A percentile compares a stretch with the other conserved stretches of the same genome.
phyloP scores from a whole-genome alignment of 2,888 invertebrate species.

The Galerucella calmariensis region DNA sequence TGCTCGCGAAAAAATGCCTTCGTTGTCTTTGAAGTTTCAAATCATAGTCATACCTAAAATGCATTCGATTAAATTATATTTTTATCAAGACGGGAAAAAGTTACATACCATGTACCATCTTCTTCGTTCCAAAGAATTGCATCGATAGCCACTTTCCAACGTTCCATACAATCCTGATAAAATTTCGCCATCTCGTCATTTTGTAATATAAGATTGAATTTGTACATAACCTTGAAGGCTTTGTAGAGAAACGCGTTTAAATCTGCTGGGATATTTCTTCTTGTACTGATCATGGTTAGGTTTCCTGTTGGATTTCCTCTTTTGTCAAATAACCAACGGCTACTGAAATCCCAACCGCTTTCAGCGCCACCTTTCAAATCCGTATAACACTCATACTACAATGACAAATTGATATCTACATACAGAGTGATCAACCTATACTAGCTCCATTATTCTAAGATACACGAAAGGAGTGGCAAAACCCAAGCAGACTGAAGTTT shows the following conservation, averaged over 20 bases:
- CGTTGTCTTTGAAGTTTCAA: conserved; percentile 68
- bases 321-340: conserved; percentile 78
- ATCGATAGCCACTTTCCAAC: conserved; percentile 73
- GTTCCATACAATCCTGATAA: conserved; percentile 63
- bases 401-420: background rate
- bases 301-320: conserved; percentile 63
- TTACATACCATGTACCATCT: conserved; percentile 77
- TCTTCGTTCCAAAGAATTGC: conserved; percentile 81
- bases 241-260: conserved; percentile 81
- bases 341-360: conserved; percentile 90
- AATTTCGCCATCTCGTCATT: conserved; percentile 66
- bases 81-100: background rate
- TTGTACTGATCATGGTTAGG: conserved; percentile 74
- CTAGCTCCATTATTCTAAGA: no score
- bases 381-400: conserved; percentile 68
- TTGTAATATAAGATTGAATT: conserved; percentile 69
- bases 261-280: conserved; percentile 81
- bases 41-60: conserved; percentile 69
- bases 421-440: no score
- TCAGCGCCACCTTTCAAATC: conserved; percentile 73
- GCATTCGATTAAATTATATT: background rate
- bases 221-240: conserved; percentile 73
- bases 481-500: no score
- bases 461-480: no score
- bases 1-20: conserved; percentile 76